Evolutionary conservation across 2,888 invertebrate genomes (phyloP).

Genomic region (Bombyx huttoni): DNA sequence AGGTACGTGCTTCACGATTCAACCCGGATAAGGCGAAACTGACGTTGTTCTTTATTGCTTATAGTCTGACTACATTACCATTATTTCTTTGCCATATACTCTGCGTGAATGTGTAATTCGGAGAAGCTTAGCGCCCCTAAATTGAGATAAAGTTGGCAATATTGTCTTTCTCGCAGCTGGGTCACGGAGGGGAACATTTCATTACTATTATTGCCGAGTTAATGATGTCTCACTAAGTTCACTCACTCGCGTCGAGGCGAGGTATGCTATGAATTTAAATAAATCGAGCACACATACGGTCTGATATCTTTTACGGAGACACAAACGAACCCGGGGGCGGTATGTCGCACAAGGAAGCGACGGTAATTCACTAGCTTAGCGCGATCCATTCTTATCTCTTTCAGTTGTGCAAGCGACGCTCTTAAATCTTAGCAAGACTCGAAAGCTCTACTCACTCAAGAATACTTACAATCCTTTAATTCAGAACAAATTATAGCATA

Average conservation of each 20-base stretch:
- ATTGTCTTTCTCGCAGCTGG: slow-evolving; percentile 36
- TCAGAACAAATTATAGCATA: slow-evolving; percentile 48
- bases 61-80: slow-evolving; percentile 16
- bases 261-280: slow-evolving; percentile 49
- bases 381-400: slow-evolving; percentile 48
- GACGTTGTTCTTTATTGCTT: slow-evolving; percentile 23
- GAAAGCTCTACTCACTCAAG: slow-evolving; percentile 36
- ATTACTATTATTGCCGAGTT: slow-evolving; percentile 53
- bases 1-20: slow-evolving; percentile 18
- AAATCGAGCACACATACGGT: slow-evolving; percentile 36
- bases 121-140: slow-evolving; percentile 23
- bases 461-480: slow-evolving; percentile 50
- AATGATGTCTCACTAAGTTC: slow-evolving; percentile 51
- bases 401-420: slow-evolving; percentile 43
- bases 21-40: slow-evolving; percentile 19
- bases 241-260: slow-evolving; percentile 26
- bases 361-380: slow-evolving; percentile 48
- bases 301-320: slow-evolving; percentile 23
- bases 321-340: slow-evolving; percentile 21
- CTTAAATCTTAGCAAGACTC: slow-evolving; percentile 46
- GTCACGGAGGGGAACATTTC: slow-evolving; percentile 40
- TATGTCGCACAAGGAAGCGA: slow-evolving; percentile 40
- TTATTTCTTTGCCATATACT: slow-evolving; percentile 22
- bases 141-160: slow-evolving; percentile 41
- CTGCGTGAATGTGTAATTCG: slow-evolving; percentile 26